Conservation (phyloP, 2,797 vertebrate species). For the Megalops cyprinoides region DNA sequence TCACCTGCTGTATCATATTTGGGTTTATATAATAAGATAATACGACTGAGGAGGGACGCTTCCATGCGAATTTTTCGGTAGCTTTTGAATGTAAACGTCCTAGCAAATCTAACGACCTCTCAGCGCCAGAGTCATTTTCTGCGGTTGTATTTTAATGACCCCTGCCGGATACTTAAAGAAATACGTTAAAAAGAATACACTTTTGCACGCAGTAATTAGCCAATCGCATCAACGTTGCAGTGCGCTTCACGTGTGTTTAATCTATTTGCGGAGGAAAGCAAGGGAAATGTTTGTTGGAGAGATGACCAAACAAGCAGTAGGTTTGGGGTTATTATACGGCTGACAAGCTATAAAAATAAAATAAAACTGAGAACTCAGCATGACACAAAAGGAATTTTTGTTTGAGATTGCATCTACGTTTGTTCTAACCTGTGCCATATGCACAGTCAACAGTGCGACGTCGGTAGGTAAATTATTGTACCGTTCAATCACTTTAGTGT, state of each 20-base stretch:
- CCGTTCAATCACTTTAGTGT: not conserved
- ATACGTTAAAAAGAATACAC: not conserved
- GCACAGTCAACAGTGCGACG: conserved; percentile 25
- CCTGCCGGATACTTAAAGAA: conserved; percentile 12
- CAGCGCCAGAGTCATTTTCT: too few species aligned
- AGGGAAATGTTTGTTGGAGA: conserved; percentile 21
- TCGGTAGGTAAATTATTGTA: conserved; percentile 45
- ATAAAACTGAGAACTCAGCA: conserved; percentile 43
- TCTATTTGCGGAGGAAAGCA: conserved; percentile 19
- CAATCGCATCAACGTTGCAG: conserved; percentile 40
- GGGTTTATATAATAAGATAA: not conserved
- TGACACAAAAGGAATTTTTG: conserved; percentile 36
- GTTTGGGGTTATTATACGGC: conserved; percentile 6
- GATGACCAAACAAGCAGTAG: conserved; percentile 1
- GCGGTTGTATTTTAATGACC: conserved; percentile 1
- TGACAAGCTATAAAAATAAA: conserved; percentile 7
- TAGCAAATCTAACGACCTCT: too few species aligned
- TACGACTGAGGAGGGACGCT: not conserved
- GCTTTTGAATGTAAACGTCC: too few species aligned
- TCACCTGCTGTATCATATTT: not conserved
- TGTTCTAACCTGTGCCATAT: conserved; percentile 39
- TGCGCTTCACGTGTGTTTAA: conserved; percentile 58
- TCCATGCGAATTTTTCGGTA: too few species aligned
- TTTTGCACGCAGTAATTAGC: conserved; percentile 49
- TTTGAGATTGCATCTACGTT: conserved; percentile 27